Base-by-base conservation (phyloP, 2,888 invertebrate species). In the Carcina quercana region DNA sequence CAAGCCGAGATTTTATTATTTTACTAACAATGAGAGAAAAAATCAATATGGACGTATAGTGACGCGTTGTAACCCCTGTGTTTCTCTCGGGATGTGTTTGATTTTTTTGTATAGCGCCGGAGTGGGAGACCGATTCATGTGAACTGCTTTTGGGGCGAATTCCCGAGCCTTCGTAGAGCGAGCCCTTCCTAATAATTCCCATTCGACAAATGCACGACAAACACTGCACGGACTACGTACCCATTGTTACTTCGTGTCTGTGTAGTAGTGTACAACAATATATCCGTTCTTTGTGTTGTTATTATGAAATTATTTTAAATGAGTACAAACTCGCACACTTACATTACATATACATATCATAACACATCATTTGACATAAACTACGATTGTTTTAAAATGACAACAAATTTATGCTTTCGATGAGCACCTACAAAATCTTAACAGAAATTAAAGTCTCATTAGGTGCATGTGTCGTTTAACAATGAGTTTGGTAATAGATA, bases 91-190 rank as follows among this genome's bases (percentile, higher is more conserved):
- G 83, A 80, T 80, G 64, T 69, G 71, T 80, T 76, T 76, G 79
- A 79, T 82, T 83, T 82, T n/a, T 83, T 82, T 82, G 75, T 82
- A 63, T 63, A 59, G 66, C 65, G 66, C 73, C 72, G 70, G 74
- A 80, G 80, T 80, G 79, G 80, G 82, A 80, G 78, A 69, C 55
- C 69, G 72, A 63, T 74, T 78, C 83, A 83, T 83, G 83, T 78
- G 83, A 84, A 84, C 83, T 75, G 80, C 80, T 80, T 82, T 80
- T 80, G 68, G 82, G 83, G 82, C 80, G 72, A 80, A 82, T 83
- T 83, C 83, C 83, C 83, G 83, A 73, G 83, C 82, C 82, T 78
- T 72, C 69, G 62, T 65, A 68, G 73, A 68, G 79, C 83, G 82
- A 82, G 82, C 82, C 68, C 73, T 73, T 83, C 68, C 73, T 73